Conservation (phyloP, 2,888 invertebrate species). For the Drosophila lutescens region DNA sequence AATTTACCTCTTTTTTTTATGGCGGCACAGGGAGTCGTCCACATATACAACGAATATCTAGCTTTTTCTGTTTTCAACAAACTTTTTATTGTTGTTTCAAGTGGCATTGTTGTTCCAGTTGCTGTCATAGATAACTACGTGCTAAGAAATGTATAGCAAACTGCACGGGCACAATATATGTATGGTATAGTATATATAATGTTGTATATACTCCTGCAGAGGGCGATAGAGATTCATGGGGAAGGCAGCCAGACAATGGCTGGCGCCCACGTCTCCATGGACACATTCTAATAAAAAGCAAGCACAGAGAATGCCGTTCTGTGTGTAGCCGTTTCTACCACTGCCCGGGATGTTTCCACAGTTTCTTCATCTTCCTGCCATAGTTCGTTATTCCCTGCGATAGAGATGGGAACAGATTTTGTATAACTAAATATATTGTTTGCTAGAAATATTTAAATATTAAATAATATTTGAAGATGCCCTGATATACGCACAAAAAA, state of each 20-base stretch:
- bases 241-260: slow-evolving; percentile 68
- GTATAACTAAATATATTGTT: too few species aligned
- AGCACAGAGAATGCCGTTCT: slow-evolving; percentile 69
- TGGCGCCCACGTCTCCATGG: slow-evolving; percentile 72
- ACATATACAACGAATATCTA: slow-evolving; percentile 18
- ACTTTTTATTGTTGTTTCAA: slow-evolving; percentile 78
- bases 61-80: slow-evolving; percentile 40
- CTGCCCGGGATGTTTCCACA: slow-evolving; percentile 36
- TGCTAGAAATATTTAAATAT: too few species aligned
- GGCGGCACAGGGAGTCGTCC: slow-evolving; percentile 32
- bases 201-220: slow-evolving; percentile 16
- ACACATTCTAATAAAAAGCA: slow-evolving; percentile 78
- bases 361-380: slow-evolving; percentile 26
- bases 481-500: too few species aligned
- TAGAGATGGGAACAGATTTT: slow-evolving; percentile 58
- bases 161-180: slow-evolving; percentile 53
- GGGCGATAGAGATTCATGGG: slow-evolving; percentile 43
- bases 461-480: too few species aligned
- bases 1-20: slow-evolving; percentile 13
- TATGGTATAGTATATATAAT: slow-evolving; percentile 16
- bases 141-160: slow-evolving; percentile 79
- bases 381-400: slow-evolving; percentile 6
- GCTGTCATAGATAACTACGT: slow-evolving; percentile 72
- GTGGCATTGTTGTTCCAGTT: slow-evolving; percentile 52
- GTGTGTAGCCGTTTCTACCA: slow-evolving; percentile 61